These are phyloP conservation scores for Chaunax sp. DNA, from an alignment of 2,797 vertebrate genomes.

Conservation along the genomic window DNA sequence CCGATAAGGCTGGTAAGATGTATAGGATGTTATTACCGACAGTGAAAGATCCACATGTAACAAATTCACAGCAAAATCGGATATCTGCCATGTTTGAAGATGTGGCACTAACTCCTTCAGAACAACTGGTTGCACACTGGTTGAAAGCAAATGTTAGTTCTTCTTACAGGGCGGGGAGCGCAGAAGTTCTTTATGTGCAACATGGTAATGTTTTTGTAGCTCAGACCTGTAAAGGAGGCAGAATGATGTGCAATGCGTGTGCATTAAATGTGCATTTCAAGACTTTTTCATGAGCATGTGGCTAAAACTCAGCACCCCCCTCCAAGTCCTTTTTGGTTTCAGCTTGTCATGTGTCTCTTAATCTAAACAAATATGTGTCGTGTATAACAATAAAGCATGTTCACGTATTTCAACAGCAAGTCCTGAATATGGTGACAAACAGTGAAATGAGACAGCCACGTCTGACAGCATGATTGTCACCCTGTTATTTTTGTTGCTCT, in stretches of 20 bases:
- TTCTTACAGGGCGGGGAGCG: neutral
- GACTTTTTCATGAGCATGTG: neutral
- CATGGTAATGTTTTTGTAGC: neutral
- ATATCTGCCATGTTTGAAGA: constrained; percentile 41
- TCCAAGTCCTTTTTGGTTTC: constrained; percentile 19
- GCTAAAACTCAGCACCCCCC: constrained; percentile 2
- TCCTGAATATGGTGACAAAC: constrained; percentile 71
- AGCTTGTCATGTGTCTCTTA: constrained; percentile 1
- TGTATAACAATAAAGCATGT: constrained; percentile 18
- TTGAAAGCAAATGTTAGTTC: neutral
- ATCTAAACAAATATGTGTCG: constrained; percentile 18
- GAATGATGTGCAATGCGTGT: neutral
- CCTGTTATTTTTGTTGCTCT: constrained; percentile 75
- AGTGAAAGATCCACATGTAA: constrained; percentile 39
- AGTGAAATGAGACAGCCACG: constrained; percentile 65
- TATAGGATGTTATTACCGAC: constrained; percentile 38
- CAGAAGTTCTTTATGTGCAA: neutral
- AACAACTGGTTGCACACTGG: constrained; percentile 17
- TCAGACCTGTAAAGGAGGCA: neutral
- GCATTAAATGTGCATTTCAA: constrained; percentile 16
- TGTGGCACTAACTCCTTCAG: constrained; percentile 16
- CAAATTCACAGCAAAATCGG: constrained; percentile 27
- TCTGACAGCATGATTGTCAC: constrained; percentile 67
- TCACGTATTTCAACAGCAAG: constrained; percentile 46
- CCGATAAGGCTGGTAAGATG: constrained; percentile 50